A percentile compares a stretch with the other conserved stretches of the same genome.
phyloP scores from a whole-genome alignment of 2,797 vertebrate species.

The Pachyuromys duprasi region DNA sequence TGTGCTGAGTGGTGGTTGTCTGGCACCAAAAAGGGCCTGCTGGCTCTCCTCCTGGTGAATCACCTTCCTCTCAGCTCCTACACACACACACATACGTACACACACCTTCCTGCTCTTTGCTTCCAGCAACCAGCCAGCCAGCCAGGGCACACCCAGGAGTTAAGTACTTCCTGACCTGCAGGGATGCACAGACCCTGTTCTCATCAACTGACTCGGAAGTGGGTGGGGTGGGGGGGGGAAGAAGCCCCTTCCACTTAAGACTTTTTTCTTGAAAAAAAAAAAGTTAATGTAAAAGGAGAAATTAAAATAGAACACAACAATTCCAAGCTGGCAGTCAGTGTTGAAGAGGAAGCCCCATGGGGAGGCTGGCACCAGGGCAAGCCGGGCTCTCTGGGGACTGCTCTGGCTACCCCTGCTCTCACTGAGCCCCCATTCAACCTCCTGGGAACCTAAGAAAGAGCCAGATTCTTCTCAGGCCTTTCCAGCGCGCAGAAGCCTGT shows the following conservation, averaged over 20 bases:
- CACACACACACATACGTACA: background rate
- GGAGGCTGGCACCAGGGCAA: background rate
- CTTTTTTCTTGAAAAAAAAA: background rate
- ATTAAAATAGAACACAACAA: background rate
- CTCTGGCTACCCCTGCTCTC: background rate
- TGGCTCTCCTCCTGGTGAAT: background rate
- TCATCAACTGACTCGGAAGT: background rate
- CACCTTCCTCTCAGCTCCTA: constrained; percentile 50
- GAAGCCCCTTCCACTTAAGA: background rate
- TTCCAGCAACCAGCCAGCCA: background rate
- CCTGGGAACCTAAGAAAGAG: background rate
- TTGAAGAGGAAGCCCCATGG: background rate
- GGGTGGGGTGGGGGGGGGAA: too few relatives aligned
- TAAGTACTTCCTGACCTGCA: rapidly evolving
- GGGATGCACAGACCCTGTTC: rapidly evolving
- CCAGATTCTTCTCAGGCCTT: background rate
- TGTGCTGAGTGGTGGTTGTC: background rate
- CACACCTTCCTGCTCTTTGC: background rate
- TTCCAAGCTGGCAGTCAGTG: background rate
- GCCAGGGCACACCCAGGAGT: background rate
- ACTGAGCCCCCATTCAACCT: background rate
- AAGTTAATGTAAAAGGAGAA: background rate
- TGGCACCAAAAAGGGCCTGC: background rate
- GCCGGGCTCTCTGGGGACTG: background rate
- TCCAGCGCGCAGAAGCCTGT: constrained; percentile 18